Evolutionary conservation across 2,888 invertebrate species (phyloP), one percentile per base, ranked within the genome.

Genomic region (Lasius fuliginosus): DNA sequence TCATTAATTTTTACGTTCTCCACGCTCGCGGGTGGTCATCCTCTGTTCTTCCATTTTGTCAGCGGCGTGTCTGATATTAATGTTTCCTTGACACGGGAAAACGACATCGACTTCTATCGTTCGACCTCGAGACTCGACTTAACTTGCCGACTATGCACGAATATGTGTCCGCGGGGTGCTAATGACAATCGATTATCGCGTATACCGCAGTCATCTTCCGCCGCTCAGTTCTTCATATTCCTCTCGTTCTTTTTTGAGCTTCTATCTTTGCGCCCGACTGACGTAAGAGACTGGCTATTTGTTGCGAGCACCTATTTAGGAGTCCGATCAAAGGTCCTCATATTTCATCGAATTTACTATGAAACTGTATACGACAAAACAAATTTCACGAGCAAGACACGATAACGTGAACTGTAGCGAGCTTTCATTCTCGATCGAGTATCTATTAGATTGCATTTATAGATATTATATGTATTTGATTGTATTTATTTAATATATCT

Each of bases 11-110:
- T 81, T 71, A 67, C 64, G 84, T 93, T 93, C 77, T 91, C 88
- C 83, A 92, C 92, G 92, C 90, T 90, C 90, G 88, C 90, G 91
- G 93, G 93, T 93, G 92, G 92, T 86, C 93, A 85, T 58, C 83
- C 73, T 85, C 65, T 82, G 83, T 30, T 40, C 73, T 71, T 64
- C 74, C 86, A 85, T 89, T 89, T 90, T 84, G 85, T 89, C 89
- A 86, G 86, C 77, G 65, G 60, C 58, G 12, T 30, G 86, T 79
- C 82, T 81, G 42, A 85, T 85, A 91, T 89, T 90, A 90, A 91
- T 91, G 89, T 88, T 89, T 88, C 81, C 89, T 88, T 82, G 84
- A 88, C 90, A 86, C 85, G 85, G 90, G 87, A 89, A 89, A 87
- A 86, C 82, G 73, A 75, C 81, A 83, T 84, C 68, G 85, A 84